Conservation (phyloP, 2,797 vertebrate genomes). For the Megalops cyprinoides region DNA sequence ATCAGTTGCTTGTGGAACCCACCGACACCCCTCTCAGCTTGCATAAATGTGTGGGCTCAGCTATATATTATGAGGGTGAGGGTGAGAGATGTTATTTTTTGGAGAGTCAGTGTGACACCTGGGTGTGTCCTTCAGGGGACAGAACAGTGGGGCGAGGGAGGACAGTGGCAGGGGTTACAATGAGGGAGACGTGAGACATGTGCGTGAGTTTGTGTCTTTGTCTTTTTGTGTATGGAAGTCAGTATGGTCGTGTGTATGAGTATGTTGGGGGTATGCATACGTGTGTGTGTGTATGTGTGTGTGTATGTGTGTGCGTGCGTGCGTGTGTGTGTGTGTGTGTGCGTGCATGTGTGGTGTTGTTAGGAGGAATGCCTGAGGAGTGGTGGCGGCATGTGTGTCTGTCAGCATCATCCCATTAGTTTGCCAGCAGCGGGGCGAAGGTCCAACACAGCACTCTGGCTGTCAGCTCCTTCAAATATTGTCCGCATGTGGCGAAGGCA, state of each 20-base stretch:
- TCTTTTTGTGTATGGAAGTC: neutral
- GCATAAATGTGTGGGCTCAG: neutral
- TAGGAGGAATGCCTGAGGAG: conserved; percentile 51
- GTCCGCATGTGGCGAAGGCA: conserved; percentile 10
- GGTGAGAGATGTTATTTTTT: too few relatives aligned
- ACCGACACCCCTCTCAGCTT: neutral
- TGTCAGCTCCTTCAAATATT: conserved; percentile 27
- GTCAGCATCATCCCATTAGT: neutral
- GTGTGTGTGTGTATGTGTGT: conserved; percentile 19
- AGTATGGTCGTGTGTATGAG: neutral
- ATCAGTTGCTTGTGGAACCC: neutral
- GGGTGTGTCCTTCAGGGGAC: neutral
- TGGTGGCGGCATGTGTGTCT: conserved; percentile 16
- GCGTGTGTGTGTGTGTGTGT: neutral
- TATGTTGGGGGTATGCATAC: neutral
- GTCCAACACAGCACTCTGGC: neutral
- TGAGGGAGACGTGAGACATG: neutral
- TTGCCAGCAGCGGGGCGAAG: neutral
- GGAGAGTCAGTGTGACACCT: neutral
- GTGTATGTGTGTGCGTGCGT: conserved; percentile 15
- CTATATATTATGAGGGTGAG: too few relatives aligned
- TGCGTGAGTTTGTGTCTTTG: conserved; percentile 10
- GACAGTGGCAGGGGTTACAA: too few relatives aligned
- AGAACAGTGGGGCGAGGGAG: neutral
- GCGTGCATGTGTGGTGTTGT: neutral